Evolutionary conservation across 2,888 invertebrate genomes (phyloP).

Genomic region (Rhopalosiphum nymphaeae): DNA sequence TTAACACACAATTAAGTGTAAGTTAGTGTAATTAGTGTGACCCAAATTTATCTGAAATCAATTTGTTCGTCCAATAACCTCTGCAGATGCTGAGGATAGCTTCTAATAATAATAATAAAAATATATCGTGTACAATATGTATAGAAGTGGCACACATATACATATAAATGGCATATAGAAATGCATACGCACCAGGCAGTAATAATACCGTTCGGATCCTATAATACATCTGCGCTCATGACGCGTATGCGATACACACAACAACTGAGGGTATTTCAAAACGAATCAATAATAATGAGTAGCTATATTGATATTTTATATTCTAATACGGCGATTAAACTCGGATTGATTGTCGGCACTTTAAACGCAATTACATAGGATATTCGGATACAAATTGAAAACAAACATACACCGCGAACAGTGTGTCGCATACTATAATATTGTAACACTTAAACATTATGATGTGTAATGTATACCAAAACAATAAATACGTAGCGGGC

Average conservation of each 20-base stretch:
- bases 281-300: neutral
- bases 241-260: neutral
- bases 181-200: neutral
- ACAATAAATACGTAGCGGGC: neutral
- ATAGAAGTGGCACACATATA: neutral
- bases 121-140: neutral
- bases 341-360: neutral
- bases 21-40: too few species aligned
- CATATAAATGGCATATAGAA: neutral
- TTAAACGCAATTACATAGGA: neutral
- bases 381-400: neutral
- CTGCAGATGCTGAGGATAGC: neutral
- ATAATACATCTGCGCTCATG: neutral
- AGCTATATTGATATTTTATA: neutral
- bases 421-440: neutral
- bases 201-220: neutral
- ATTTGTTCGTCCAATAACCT: neutral
- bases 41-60: neutral
- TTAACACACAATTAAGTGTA: neutral
- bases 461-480: neutral
- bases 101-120: neutral
- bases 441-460: neutral
- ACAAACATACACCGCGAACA: neutral
- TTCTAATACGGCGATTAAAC: neutral
- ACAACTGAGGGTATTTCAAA: neutral